Evolutionary conservation across 2,797 vertebrate species (phyloP).

Genomic region (Mus minutoides): DNA sequence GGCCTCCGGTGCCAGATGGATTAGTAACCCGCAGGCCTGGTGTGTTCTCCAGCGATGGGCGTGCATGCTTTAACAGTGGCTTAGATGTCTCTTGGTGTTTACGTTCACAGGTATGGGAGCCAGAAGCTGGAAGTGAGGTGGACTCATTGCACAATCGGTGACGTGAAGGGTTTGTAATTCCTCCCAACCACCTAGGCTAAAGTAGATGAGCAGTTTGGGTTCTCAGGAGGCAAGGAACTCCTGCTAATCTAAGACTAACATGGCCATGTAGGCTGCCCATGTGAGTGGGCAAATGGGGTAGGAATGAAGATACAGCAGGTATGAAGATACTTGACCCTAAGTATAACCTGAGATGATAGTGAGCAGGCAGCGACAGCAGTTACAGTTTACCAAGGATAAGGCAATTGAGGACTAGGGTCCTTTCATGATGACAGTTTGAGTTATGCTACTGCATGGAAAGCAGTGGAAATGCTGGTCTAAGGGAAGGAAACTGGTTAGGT

Average conservation of each 20-base stretch:
- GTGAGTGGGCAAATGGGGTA: neutral
- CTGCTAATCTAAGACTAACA: neutral
- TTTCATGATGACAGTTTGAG: neutral
- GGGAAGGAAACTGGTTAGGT: neutral
- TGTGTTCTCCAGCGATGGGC: neutral
- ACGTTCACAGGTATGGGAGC: neutral
- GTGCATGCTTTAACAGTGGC: neutral
- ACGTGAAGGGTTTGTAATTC: neutral
- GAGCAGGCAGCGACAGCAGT: neutral
- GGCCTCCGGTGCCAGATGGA: neutral
- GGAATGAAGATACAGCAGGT: neutral
- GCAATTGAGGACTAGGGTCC: neutral
- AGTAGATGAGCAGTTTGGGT: neutral
- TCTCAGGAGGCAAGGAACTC: neutral
- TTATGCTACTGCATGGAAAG: neutral
- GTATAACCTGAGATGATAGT: neutral
- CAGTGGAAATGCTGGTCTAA: neutral
- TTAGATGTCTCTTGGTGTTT: neutral
- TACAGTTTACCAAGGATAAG: neutral
- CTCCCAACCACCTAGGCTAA: neutral
- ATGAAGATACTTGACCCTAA: neutral
- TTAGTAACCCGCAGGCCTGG: neutral
- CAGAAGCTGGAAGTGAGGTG: neutral
- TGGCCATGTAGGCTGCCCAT: neutral
- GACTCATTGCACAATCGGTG: neutral